Evolutionary conservation across 30 jellyfish, hydroid and myxozoan genomes (phyloP).

Genomic region (Pelagia noctiluca): DNA sequence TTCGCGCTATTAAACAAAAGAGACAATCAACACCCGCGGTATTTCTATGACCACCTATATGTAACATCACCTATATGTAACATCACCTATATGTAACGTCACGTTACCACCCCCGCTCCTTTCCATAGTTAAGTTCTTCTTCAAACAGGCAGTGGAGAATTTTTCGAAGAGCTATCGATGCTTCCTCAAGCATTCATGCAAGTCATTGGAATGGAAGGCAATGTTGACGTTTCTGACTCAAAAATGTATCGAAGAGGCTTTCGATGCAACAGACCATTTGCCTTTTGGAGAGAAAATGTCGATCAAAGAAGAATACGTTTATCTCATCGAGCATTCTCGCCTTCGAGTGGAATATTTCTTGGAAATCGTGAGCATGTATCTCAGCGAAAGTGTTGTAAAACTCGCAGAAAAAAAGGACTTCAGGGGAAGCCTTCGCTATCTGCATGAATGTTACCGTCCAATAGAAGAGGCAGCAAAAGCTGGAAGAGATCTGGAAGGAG

Average conservation of each 20-base stretch:
- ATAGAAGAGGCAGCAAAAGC: conserved; percentile 48
- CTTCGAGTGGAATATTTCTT: conserved; percentile 26
- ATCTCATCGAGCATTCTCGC: conserved; percentile 4
- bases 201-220: conserved; percentile 29
- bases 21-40: too few relatives aligned
- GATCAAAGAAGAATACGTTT: conserved; percentile 22
- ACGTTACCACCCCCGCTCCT: too few relatives aligned
- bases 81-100: too few relatives aligned
- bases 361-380: conserved; percentile 18
- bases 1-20: too few relatives aligned
- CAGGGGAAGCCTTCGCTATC: conserved; percentile 24
- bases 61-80: too few relatives aligned
- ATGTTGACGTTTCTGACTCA: neutral
- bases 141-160: conserved; percentile 15
- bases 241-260: neutral
- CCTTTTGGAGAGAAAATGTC: conserved; percentile 3
- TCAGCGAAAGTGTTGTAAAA: conserved; percentile 19
- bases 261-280: neutral
- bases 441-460: conserved; percentile 68
- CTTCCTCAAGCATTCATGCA: neutral
- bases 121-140: conserved; percentile 5
- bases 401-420: conserved; percentile 39
- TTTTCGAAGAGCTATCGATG: conserved; percentile 10
- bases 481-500: neutral
- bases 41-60: too few relatives aligned